Evolutionary conservation across 1,140 invertebrate species (phyloP).

Genomic region (Myzus persicae): DNA sequence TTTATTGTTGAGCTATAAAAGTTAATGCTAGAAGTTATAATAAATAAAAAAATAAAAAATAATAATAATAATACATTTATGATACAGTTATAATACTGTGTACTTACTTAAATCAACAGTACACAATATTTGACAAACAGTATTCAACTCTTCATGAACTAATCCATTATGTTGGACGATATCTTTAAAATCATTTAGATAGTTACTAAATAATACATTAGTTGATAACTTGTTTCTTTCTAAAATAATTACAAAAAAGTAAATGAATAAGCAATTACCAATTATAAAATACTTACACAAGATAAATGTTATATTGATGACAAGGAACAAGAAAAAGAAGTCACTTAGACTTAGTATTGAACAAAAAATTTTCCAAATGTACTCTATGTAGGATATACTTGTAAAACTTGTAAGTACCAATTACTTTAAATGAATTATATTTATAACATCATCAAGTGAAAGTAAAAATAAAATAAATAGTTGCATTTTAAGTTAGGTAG

Average conservation of each 20-base stretch:
- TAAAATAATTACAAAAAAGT: constrained; percentile 3
- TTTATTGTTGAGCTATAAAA: too few relatives aligned
- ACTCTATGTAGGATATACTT: neutral
- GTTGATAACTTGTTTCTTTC: constrained; percentile 46
- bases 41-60: too few relatives aligned
- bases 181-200: constrained; percentile 51
- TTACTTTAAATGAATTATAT: neutral
- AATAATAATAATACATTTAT: neutral
- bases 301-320: neutral
- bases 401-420: neutral
- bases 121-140: constrained; percentile 44
- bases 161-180: constrained; percentile 52
- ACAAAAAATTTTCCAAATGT: neutral
- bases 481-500: neutral
- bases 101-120: constrained; percentile 48
- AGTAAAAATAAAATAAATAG: neutral
- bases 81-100: neutral
- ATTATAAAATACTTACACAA: too few relatives aligned
- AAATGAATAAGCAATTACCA: neutral
- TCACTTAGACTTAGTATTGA: too few relatives aligned
- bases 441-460: neutral
- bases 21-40: neutral
- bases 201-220: constrained; percentile 35
- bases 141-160: constrained; percentile 39
- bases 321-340: neutral